Percentiles rank a stretch among this genome's conserved stretches.
These are phyloP conservation scores for Apis mellifera DNA, from an alignment of 1,140 invertebrate species.

Conservation along the genomic window DNA sequence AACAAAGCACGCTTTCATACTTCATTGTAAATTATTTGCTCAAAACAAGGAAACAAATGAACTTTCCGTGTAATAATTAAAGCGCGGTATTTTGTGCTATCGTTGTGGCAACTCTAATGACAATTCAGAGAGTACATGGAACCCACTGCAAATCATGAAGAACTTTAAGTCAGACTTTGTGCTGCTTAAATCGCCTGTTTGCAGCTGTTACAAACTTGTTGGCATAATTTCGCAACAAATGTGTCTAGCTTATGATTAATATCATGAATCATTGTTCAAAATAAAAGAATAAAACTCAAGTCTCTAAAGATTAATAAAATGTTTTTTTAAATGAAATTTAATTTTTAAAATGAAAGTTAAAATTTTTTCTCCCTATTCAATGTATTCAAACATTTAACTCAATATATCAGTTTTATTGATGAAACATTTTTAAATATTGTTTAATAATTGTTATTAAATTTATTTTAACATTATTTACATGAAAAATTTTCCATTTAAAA, in stretches of 20 bases:
- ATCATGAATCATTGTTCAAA: background rate
- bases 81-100: background rate
- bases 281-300: background rate
- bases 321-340: no score
- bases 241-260: background rate
- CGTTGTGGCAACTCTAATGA: background rate
- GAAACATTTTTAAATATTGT: no score
- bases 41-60: background rate
- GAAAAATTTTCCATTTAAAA: no score
- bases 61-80: background rate
- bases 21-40: background rate
- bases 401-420: no score
- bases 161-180: background rate
- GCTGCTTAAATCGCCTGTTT: background rate
- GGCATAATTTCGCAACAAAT: conserved; percentile 1
- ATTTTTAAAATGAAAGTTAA: no score
- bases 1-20: background rate
- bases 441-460: no score
- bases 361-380: no score
- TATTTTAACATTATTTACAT: no score
- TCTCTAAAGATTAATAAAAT: no score
- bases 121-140: background rate
- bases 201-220: conserved; percentile 3
- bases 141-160: background rate
- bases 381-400: no score